Percentiles rank a stretch among this genome's conserved stretches.
Evolutionary conservation across 2,113 vertebrate species (phyloP).

Genomic region (Pogona vitticeps): DNA sequence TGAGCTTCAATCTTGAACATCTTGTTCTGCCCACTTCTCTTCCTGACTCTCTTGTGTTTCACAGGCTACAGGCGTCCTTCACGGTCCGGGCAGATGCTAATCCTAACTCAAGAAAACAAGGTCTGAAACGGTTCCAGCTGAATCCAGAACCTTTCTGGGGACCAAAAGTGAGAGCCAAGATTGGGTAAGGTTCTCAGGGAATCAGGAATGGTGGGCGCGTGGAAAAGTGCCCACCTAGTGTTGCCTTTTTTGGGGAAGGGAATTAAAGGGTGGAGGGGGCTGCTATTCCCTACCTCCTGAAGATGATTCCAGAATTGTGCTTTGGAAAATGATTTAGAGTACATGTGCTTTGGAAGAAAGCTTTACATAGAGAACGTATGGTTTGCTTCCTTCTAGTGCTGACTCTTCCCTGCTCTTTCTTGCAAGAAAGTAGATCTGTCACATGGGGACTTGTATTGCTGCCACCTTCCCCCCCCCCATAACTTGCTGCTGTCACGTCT

Average conservation of each 20-base stretch:
- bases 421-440: neutral
- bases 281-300: neutral
- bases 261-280: rapidly evolving
- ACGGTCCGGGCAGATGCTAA: constrained; percentile 88
- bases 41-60: neutral
- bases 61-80: constrained; percentile 86
- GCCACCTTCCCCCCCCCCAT: neutral
- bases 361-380: neutral
- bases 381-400: neutral
- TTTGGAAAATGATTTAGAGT: neutral
- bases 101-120: constrained; percentile 87
- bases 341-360: neutral
- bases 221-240: neutral
- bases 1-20: neutral
- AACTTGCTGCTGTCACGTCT: neutral
- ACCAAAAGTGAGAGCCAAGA: constrained; percentile 86
- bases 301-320: neutral
- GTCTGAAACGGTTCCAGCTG: constrained; percentile 89
- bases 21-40: neutral
- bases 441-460: neutral
- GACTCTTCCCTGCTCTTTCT: neutral
- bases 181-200: constrained; percentile 70
- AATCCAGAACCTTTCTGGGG: constrained; percentile 94
- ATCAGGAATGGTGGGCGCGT: neutral
- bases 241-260: neutral